These are phyloP conservation scores for Cynodonichthys magdalenae DNA, from an alignment of 2,797 vertebrate species.

Conservation along the genomic window DNA sequence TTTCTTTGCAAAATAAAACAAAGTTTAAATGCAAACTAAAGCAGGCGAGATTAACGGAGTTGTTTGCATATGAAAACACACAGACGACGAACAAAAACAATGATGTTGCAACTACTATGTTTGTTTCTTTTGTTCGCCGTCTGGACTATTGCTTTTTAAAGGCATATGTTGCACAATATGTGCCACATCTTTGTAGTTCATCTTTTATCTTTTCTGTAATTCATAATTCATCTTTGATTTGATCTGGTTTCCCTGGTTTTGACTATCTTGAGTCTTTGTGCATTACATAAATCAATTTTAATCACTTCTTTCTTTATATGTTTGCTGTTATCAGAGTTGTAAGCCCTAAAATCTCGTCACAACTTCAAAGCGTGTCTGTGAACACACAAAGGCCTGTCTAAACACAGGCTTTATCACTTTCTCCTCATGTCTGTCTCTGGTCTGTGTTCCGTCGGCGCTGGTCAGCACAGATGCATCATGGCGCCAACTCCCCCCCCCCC, in stretches of 20 bases:
- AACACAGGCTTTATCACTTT: constrained; percentile 63
- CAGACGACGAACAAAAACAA: too few relatives aligned
- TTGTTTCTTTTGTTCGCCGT: neutral
- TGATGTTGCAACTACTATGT: too few relatives aligned
- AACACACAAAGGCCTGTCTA: constrained; percentile 66
- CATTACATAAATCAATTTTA: constrained; percentile 59
- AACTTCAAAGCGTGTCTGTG: constrained; percentile 71
- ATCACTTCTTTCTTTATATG: constrained; percentile 43
- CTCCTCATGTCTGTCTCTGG: constrained; percentile 50
- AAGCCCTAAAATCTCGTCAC: constrained; percentile 62
- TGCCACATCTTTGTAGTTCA: constrained; percentile 22
- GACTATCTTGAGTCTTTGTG: constrained; percentile 41
- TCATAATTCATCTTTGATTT: constrained; percentile 43
- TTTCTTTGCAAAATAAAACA: too few relatives aligned
- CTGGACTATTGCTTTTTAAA: constrained; percentile 11
- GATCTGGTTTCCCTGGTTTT: constrained; percentile 51
- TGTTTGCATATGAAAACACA: too few relatives aligned
- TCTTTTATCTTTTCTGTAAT: constrained; percentile 9
- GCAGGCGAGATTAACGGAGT: too few relatives aligned
- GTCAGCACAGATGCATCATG: constrained; percentile 13
- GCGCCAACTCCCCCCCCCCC: constrained; percentile 10
- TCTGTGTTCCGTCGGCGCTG: constrained; percentile 16
- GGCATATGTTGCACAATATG: constrained; percentile 4
- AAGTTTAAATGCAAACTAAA: too few relatives aligned
- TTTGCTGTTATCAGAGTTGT: constrained; percentile 56